Conservation (phyloP, 2,113 vertebrate species). For the Vanacampus margaritifer region DNA sequence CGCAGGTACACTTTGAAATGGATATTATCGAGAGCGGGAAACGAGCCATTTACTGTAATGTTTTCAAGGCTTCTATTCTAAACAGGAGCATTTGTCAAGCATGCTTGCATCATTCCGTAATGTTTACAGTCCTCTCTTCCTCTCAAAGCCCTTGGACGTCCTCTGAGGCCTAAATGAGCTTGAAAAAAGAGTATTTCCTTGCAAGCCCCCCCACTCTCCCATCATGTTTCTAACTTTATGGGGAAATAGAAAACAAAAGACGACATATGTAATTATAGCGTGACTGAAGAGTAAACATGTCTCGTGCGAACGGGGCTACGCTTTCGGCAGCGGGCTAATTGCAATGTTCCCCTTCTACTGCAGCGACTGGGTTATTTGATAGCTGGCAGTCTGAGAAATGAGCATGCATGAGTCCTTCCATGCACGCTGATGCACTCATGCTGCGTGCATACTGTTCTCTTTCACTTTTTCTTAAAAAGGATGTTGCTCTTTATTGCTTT, state of each 20-base stretch:
- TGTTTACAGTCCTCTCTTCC: constrained; percentile 52
- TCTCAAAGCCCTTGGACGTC: constrained; percentile 47
- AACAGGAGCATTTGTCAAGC: constrained; percentile 43
- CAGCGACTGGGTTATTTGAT: constrained; percentile 57
- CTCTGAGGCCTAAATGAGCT: constrained; percentile 56
- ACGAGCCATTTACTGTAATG: constrained; percentile 8
- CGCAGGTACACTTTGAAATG: constrained; percentile 31
- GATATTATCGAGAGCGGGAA: constrained; percentile 35
- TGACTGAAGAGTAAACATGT: constrained; percentile 66
- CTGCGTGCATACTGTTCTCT: constrained; percentile 19
- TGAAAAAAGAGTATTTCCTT: constrained; percentile 54
- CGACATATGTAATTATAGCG: constrained; percentile 69
- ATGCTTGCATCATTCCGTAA: constrained; percentile 58
- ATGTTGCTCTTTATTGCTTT: constrained; percentile 42
- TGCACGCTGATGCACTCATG: constrained; percentile 35
- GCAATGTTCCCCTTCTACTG: constrained; percentile 56
- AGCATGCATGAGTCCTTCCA: constrained; percentile 47
- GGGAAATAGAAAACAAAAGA: constrained; percentile 65
- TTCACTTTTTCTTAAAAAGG: constrained; percentile 30
- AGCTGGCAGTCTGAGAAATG: constrained; percentile 47
- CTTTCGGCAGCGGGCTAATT: constrained; percentile 62
- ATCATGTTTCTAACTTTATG: constrained; percentile 57
- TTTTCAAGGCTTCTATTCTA: constrained; percentile 18
- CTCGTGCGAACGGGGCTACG: constrained; percentile 43
- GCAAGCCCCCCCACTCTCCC: constrained; percentile 43